A percentile compares a stretch with the other conserved stretches of the same genome.
phyloP scores from a whole-genome alignment of 2,113 vertebrate species.

The Pycnonotus jocosus region DNA sequence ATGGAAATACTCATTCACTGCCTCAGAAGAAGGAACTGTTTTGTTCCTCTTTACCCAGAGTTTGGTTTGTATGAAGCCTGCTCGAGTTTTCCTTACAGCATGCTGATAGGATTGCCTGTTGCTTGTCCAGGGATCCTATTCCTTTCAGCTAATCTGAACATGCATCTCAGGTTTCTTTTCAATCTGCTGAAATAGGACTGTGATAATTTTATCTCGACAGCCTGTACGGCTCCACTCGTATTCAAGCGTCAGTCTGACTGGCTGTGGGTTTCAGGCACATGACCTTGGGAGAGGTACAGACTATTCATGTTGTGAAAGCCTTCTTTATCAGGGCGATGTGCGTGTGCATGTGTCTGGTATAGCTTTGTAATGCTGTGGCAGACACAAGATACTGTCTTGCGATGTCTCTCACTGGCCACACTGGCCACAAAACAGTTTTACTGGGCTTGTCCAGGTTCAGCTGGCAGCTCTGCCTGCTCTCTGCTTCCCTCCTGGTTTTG shows the following conservation, averaged over 20 bases:
- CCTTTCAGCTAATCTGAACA: constrained; percentile 7
- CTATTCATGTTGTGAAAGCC: neutral
- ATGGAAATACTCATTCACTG: neutral
- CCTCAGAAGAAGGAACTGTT: neutral
- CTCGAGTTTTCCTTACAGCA: neutral
- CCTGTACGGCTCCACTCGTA: neutral
- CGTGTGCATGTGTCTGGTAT: accelerated
- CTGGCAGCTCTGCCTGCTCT: neutral
- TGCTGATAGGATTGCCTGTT: neutral
- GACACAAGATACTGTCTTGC: neutral
- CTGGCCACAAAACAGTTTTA: neutral
- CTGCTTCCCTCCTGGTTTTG: neutral
- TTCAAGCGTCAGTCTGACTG: neutral
- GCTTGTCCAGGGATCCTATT: neutral
- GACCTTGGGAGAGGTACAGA: neutral
- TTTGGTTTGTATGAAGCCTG: neutral
- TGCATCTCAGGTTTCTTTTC: constrained; percentile 43
- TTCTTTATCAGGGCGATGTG: neutral
- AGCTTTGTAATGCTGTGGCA: neutral
- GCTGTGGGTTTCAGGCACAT: neutral
- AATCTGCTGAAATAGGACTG: neutral
- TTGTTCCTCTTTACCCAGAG: neutral
- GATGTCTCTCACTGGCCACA: neutral
- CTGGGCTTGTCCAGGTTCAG: neutral
- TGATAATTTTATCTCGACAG: constrained; percentile 32